Conservation (phyloP, 1,140 invertebrate species). For the Teleopsis dalmanni region DNA sequence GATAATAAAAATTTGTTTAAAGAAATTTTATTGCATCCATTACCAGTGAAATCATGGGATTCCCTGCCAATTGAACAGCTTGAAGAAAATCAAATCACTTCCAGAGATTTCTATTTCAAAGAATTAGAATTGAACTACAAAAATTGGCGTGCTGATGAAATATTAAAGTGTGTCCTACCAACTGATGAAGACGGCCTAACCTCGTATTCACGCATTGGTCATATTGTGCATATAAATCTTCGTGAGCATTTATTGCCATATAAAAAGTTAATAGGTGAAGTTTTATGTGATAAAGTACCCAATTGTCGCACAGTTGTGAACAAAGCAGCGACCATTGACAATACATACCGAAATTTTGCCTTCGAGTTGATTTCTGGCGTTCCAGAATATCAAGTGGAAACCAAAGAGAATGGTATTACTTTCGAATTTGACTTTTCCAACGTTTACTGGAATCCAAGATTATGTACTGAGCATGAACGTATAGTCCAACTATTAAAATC, state of each 20-base stretch:
- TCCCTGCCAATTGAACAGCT: constrained; percentile 55
- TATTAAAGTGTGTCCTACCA: constrained; percentile 78
- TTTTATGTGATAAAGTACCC: constrained; percentile 66
- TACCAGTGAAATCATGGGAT: constrained; percentile 51
- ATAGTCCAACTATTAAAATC: constrained; percentile 60
- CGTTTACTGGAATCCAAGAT: constrained; percentile 95
- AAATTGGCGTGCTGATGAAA: constrained; percentile 71
- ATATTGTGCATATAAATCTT: constrained; percentile 92
- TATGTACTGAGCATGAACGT: constrained; percentile 80
- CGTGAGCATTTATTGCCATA: constrained; percentile 73
- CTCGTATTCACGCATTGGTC: constrained; percentile 81
- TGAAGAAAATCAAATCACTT: constrained; percentile 43
- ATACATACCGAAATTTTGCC: constrained; percentile 81
- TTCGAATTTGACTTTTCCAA: constrained; percentile 91
- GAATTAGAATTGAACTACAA: constrained; percentile 67
- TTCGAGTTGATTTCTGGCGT: constrained; percentile 86
- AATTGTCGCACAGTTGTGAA: constrained; percentile 81
- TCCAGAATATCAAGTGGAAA: constrained; percentile 63
- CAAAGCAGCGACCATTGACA: constrained; percentile 82
- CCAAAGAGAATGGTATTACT: constrained; percentile 74
- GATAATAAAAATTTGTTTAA: constrained; percentile 13
- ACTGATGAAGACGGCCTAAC: constrained; percentile 62
- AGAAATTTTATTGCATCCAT: constrained; percentile 57
- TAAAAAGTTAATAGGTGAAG: constrained; percentile 76
- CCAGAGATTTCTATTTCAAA: constrained; percentile 48